These are phyloP conservation scores for Hozukius guyotensis DNA, from an alignment of 2,797 vertebrate genomes.

Conservation along the genomic window DNA sequence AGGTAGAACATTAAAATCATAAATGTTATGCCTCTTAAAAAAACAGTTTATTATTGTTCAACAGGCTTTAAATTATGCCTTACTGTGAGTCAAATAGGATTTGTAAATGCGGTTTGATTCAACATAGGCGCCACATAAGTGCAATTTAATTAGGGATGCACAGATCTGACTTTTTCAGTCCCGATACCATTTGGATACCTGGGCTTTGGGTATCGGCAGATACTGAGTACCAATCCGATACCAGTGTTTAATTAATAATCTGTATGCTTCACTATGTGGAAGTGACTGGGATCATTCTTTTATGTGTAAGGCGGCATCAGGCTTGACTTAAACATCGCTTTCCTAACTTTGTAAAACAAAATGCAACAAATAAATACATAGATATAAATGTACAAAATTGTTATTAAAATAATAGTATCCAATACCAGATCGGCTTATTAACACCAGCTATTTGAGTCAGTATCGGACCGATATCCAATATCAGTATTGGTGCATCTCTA, in stretches of 20 bases:
- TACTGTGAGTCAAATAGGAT: constrained; percentile 55
- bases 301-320: not conserved
- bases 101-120: constrained; percentile 26
- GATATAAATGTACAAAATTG: not conserved
- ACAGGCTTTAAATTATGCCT: constrained; percentile 64
- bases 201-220: not conserved
- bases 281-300: not conserved
- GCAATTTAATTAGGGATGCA: not conserved
- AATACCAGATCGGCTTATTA: too few relatives aligned
- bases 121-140: not conserved
- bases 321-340: not conserved
- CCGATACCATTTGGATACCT: not conserved
- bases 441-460: too few relatives aligned
- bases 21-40: constrained; percentile 37
- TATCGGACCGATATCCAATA: too few relatives aligned
- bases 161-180: not conserved
- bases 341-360: not conserved
- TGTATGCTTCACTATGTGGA: not conserved
- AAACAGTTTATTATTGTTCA: constrained; percentile 36
- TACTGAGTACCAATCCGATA: not conserved
- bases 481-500: too few relatives aligned
- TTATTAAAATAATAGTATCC: too few relatives aligned
- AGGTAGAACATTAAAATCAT: constrained; percentile 32
- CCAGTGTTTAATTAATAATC: not conserved
- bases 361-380: not conserved